Evolutionary conservation across 2,113 vertebrate species (phyloP), one percentile per base, ranked within the genome.

Genomic region (Pachyramphus minor): DNA sequence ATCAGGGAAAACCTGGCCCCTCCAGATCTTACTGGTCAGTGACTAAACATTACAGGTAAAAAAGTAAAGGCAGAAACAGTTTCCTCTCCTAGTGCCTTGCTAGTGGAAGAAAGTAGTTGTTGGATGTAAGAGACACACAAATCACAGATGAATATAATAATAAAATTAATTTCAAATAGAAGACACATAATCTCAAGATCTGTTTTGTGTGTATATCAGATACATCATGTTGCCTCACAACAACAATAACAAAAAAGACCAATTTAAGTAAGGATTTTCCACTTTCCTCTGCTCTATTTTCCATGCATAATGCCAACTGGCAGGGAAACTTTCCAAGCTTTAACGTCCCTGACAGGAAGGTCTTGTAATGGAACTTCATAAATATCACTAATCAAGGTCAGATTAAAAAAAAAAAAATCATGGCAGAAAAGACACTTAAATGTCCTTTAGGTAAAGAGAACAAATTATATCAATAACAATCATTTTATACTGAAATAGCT

Each of bases 341-440:
- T 85, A 89, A 96, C 75, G 97, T 97, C 97, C 97, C 95, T 94
- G 76, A 88, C 97, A 97, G 97, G 97, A 96, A 98, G 76, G 80
- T 78, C 84, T 89, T 92, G 55, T 41, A 91, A 94, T 72, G 58
- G 90, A 89, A 89, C 52, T 96, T 90, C 66, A 86, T 63, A 96
- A 97, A 96, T 84, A 93, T 37, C 14, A 69, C 85, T 90, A 91
- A 96, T 77, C 93, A 95, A 89, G 67, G 53, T 88, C 67, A 90
- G 78, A 56, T 37, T 42, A 37, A 63, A 55, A 62, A 19, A 50
- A 21, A n/a, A 78, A 74, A 55, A 62, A 45, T 5, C 11, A 25
- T 23, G 12, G 66, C 79, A 84, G 35, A 92, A 81, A 31, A 49
- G 35, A 42, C 6, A 52, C 4, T 87, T 62, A 58, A 71, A 92